Conservation (phyloP, 1,140 invertebrate species). For the Telenomus remus region DNA sequence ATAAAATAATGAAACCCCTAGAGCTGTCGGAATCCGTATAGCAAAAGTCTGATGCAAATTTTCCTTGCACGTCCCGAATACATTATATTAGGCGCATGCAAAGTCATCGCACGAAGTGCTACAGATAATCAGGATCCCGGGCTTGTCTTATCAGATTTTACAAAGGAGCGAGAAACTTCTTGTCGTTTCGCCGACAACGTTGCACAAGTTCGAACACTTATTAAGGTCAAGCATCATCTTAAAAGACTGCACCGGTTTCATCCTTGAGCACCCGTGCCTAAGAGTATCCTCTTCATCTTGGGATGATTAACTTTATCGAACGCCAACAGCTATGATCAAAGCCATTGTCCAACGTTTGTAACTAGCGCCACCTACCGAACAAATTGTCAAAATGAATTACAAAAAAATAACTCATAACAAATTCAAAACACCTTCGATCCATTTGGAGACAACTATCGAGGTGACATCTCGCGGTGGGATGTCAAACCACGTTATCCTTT, state of each 20-base stretch:
- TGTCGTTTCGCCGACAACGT: slow-evolving; percentile 33
- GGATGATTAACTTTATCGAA: slow-evolving; percentile 37
- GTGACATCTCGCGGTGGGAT: background rate
- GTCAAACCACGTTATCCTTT: background rate
- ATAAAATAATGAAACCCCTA: slow-evolving; percentile 37
- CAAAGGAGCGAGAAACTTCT: slow-evolving; percentile 46
- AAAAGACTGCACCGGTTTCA: slow-evolving; percentile 38
- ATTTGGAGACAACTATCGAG: background rate
- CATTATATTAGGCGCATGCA: slow-evolving; percentile 29
- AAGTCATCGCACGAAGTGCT: slow-evolving; percentile 40
- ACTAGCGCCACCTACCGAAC: background rate
- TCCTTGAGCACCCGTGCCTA: slow-evolving; percentile 28
- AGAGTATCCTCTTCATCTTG: slow-evolving; percentile 24
- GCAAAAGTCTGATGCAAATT: slow-evolving; percentile 27
- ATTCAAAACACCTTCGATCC: too few species aligned
- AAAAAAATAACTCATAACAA: too few species aligned
- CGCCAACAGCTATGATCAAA: slow-evolving; percentile 14
- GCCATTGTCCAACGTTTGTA: background rate
- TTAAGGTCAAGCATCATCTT: slow-evolving; percentile 69
- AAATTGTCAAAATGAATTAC: background rate
- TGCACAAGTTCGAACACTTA: slow-evolving; percentile 65
- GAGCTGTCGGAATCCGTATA: slow-evolving; percentile 21
- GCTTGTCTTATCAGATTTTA: slow-evolving; percentile 44
- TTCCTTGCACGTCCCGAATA: slow-evolving; percentile 17
- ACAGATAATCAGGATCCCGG: slow-evolving; percentile 43